Evolutionary conservation across 2,888 invertebrate species (phyloP).

Genomic region (Drosophila percnosoma): DNA sequence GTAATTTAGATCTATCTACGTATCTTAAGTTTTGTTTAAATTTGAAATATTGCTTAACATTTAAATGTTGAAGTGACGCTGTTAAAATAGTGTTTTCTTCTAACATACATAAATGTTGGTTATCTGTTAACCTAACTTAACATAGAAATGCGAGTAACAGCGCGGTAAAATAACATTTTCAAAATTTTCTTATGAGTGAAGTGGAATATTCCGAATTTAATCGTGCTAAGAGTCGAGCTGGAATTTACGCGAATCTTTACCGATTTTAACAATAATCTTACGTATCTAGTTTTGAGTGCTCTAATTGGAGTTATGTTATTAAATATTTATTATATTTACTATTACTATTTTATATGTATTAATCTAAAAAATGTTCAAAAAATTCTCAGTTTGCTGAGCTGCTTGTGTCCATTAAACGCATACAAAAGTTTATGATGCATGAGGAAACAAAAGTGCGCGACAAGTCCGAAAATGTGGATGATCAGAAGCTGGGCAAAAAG

Average conservation of each 20-base stretch:
- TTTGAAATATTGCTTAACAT: not conserved
- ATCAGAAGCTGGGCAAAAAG: slow-evolving; percentile 57
- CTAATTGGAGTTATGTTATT: not conserved
- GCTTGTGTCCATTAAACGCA: slow-evolving; percentile 86
- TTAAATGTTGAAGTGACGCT: not conserved
- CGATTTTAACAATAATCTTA: not conserved
- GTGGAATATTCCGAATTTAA: too few relatives aligned
- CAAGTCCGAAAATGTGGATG: slow-evolving; percentile 73
- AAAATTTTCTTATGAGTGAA: fast-evolving
- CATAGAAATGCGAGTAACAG: not conserved
- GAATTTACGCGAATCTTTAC: not conserved
- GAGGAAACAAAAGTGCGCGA: slow-evolving; percentile 86
- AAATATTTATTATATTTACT: not conserved
- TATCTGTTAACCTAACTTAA: slow-evolving; percentile 1
- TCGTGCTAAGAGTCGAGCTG: not conserved
- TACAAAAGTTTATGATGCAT: slow-evolving; percentile 87
- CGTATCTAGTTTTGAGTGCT: not conserved
- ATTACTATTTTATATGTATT: not conserved
- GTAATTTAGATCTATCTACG: slow-evolving; percentile 4
- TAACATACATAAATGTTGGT: not conserved
- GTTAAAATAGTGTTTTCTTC: not conserved
- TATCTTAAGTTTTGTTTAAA: not conserved
- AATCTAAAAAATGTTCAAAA: not conserved
- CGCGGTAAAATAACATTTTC: not conserved
- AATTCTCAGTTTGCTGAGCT: slow-evolving; percentile 86